phyloP scores from a whole-genome alignment of 2,888 invertebrate species.

The Pollenia angustigena region DNA sequence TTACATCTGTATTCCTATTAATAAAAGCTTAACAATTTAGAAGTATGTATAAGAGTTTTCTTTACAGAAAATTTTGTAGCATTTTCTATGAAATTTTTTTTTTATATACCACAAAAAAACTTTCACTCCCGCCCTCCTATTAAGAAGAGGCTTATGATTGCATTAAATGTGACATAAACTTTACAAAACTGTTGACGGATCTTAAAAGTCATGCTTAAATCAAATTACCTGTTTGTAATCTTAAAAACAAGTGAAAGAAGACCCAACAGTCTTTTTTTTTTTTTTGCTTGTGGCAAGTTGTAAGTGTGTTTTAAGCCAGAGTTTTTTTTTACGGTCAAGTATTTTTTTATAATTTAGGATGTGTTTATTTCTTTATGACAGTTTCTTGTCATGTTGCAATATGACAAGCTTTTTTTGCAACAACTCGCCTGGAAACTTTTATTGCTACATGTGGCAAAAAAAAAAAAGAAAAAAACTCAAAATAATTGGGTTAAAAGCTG shows the following conservation, averaged over 20 bases:
- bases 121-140: no score
- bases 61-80: no score
- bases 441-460: neutral
- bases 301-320: neutral
- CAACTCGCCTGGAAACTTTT: slow-evolving; percentile 33
- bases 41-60: no score
- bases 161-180: slow-evolving; percentile 46
- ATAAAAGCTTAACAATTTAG: no score
- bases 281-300: slow-evolving; percentile 12
- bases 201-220: slow-evolving; percentile 38
- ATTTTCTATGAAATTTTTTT: no score
- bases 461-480: neutral
- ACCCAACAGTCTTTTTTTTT: slow-evolving; percentile 8
- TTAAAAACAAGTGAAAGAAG: slow-evolving; percentile 43
- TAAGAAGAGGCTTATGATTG: neutral
- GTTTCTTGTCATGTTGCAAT: slow-evolving; percentile 67
- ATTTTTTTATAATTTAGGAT: slow-evolving; percentile 23
- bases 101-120: no score
- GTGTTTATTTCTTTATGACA: slow-evolving; percentile 50
- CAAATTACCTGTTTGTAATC: slow-evolving; percentile 51
- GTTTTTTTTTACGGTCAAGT: neutral
- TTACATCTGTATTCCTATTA: no score
- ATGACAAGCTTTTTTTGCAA: slow-evolving; percentile 56
- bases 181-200: slow-evolving; percentile 44
- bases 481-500: slow-evolving; percentile 57